phyloP scores from a whole-genome alignment of 2,888 invertebrate species.

The Lycia hirtaria region DNA sequence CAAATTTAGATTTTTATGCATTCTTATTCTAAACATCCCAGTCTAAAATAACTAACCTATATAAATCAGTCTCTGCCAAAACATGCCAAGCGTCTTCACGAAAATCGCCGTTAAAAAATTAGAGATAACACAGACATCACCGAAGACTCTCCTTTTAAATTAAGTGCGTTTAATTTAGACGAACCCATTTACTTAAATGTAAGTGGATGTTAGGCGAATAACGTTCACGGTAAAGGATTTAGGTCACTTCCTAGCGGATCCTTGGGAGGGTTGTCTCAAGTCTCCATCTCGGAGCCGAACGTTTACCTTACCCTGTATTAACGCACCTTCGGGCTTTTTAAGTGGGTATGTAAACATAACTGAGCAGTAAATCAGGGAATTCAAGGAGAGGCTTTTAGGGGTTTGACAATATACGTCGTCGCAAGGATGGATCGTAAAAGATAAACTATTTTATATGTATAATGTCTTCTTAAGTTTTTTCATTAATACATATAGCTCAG shows the following conservation, averaged over 20 bases:
- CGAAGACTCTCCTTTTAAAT: constrained; percentile 14
- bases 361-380: constrained; percentile 38
- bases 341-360: constrained; percentile 43
- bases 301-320: constrained; percentile 51
- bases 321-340: constrained; percentile 43
- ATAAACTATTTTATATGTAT: not conserved
- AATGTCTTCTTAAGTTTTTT: not conserved
- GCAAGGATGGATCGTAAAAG: constrained; percentile 9
- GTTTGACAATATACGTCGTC: constrained; percentile 19
- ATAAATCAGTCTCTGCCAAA: not conserved
- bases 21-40: too few relatives aligned
- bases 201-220: constrained; percentile 49
- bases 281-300: constrained; percentile 53
- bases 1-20: too few relatives aligned
- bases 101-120: constrained; percentile 8
- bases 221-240: constrained; percentile 58
- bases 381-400: constrained; percentile 30
- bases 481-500: not conserved
- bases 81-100: not conserved
- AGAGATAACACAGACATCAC: constrained; percentile 1
- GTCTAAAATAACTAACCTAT: too few relatives aligned
- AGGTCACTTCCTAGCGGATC: constrained; percentile 61
- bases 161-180: constrained; percentile 32
- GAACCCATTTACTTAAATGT: constrained; percentile 29
- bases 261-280: constrained; percentile 54